Evolutionary conservation across 2,113 vertebrate species (phyloP).

Genomic region (Leptobrachium ailaonicum): DNA sequence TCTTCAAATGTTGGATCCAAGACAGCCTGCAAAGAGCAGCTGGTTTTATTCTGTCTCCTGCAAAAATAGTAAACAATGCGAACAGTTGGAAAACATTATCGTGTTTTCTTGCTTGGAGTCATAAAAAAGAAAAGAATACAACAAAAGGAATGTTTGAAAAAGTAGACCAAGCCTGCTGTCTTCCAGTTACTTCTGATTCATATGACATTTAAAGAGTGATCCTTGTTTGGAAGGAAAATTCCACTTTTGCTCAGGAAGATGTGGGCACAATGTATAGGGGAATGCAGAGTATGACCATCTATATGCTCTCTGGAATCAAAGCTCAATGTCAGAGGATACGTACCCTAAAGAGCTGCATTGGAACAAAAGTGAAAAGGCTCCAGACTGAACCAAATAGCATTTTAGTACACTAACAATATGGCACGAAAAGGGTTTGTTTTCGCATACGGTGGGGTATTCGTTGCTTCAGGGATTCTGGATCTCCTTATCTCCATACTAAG

Average conservation of each 20-base stretch:
- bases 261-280: not conserved
- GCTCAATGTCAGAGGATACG: no score
- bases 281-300: not conserved
- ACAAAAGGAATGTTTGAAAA: slow-evolving; percentile 30
- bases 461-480: no score
- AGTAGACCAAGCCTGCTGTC: slow-evolving; percentile 20
- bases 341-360: no score
- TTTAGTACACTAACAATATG: no score
- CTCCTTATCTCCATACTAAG: no score
- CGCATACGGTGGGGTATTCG: no score
- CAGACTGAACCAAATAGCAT: no score
- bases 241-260: slow-evolving; percentile 6
- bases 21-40: slow-evolving; percentile 10
- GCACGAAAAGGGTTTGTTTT: no score
- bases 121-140: slow-evolving; percentile 18
- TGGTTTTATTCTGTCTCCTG: slow-evolving; percentile 5
- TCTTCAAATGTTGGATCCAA: not conserved
- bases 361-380: no score
- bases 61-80: slow-evolving; percentile 30
- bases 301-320: no score
- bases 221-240: slow-evolving; percentile 33
- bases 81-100: slow-evolving; percentile 44
- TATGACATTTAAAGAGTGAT: slow-evolving; percentile 32
- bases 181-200: slow-evolving; percentile 5
- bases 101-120: slow-evolving; percentile 20